Conservation (phyloP, 2,797 vertebrate genomes). For the Buphagus erythrorhynchus region DNA sequence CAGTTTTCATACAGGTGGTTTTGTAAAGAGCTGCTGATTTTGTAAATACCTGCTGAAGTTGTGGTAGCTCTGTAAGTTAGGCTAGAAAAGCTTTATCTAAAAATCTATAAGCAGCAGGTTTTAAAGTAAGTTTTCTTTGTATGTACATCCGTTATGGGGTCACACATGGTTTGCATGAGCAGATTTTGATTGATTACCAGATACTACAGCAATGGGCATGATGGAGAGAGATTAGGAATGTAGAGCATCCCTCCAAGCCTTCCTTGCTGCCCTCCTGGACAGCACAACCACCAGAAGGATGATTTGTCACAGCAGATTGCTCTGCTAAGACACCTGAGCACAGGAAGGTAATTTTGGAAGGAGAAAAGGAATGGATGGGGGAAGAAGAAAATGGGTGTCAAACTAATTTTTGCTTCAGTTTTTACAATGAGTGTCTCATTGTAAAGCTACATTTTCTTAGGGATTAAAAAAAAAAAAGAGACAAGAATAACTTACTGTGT, state of each 20-base stretch:
- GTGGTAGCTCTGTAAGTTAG: neutral
- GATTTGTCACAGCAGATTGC: neutral
- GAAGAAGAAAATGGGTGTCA: neutral
- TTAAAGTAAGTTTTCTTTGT: neutral
- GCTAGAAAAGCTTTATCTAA: neutral
- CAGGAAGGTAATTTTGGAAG: neutral
- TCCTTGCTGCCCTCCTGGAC: neutral
- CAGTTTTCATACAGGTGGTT: neutral
- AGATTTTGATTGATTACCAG: neutral
- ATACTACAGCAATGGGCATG: neutral
- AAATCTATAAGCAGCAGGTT: neutral
- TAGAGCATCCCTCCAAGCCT: neutral
- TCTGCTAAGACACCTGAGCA: neutral
- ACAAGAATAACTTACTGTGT: slow-evolving; percentile 76
- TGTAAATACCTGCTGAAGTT: neutral
- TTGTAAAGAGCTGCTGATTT: neutral
- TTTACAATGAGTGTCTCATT: slow-evolving; percentile 23
- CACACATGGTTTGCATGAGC: neutral
- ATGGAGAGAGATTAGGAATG: neutral
- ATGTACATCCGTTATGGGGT: neutral
- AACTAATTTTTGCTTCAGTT: neutral
- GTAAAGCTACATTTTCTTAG: slow-evolving; percentile 24
- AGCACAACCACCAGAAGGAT: neutral
- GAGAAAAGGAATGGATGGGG: slow-evolving; percentile 15
- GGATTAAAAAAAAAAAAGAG: neutral